Conservation (phyloP, 2,888 invertebrate species). For the Chrysolina americana region DNA sequence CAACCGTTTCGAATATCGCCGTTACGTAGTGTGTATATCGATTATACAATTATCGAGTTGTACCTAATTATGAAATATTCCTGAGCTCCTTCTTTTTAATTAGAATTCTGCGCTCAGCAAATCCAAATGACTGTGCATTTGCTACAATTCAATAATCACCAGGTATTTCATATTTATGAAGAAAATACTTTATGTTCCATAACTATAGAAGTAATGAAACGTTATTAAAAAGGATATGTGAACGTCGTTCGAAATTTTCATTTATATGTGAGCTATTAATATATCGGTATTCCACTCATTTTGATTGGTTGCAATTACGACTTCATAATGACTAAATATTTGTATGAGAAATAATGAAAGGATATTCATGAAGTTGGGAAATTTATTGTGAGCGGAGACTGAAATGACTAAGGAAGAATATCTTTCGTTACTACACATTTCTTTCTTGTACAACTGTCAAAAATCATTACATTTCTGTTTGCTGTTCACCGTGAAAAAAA, state of each 20-base stretch:
- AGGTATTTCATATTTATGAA: constrained; percentile 28
- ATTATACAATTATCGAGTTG: constrained; percentile 40
- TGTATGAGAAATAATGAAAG: not conserved
- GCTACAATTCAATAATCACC: constrained; percentile 34
- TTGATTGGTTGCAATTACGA: constrained; percentile 27
- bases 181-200: constrained; percentile 13
- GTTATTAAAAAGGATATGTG: constrained; percentile 24
- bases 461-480: too few relatives aligned
- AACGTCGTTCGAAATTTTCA: not conserved
- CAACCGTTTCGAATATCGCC: constrained; percentile 20
- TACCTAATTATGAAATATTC: constrained; percentile 38
- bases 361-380: not conserved
- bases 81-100: constrained; percentile 20
- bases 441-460: too few relatives aligned
- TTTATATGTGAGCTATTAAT: constrained; percentile 21
- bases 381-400: not conserved
- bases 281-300: constrained; percentile 24
- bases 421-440: too few relatives aligned
- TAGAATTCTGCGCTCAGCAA: constrained; percentile 14
- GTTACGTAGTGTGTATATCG: constrained; percentile 36
- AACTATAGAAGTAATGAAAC: constrained; percentile 24
- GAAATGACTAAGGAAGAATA: too few relatives aligned
- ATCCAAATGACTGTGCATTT: constrained; percentile 11
- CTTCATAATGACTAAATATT: not conserved
- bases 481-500: too few relatives aligned